Evolutionary conservation across 2,113 vertebrate species (phyloP).

Genomic region (Aviceda subcristata): DNA sequence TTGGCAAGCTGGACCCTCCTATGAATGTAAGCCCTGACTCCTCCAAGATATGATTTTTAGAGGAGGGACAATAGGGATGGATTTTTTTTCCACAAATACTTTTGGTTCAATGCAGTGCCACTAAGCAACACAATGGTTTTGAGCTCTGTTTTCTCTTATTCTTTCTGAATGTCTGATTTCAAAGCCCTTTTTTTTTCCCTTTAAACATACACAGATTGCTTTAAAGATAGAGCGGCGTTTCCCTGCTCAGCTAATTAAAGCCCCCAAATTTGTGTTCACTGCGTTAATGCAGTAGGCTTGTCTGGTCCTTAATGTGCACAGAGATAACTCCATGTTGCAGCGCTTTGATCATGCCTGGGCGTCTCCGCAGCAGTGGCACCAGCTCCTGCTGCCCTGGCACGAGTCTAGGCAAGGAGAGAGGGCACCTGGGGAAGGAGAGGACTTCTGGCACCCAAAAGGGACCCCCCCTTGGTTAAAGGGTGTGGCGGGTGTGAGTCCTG

Average conservation of each 20-base stretch:
- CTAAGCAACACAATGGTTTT: background rate
- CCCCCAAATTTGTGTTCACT: rapidly evolving
- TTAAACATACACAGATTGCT: background rate
- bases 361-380: rapidly evolving
- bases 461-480: background rate
- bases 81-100: background rate
- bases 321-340: background rate
- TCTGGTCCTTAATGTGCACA: background rate
- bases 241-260: background rate
- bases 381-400: rapidly evolving
- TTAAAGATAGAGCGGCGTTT: background rate
- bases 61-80: background rate
- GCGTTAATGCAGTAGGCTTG: background rate
- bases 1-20: background rate
- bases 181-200: background rate
- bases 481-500: background rate
- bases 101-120: background rate
- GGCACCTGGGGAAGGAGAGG: background rate
- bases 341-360: background rate
- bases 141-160: background rate
- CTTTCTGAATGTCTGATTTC: background rate
- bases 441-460: background rate
- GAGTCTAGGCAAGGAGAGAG: background rate
- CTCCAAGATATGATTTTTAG: background rate
- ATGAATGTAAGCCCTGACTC: background rate